Base-by-base conservation (phyloP, 2,888 invertebrate genomes). In the Allygus modestus region DNA sequence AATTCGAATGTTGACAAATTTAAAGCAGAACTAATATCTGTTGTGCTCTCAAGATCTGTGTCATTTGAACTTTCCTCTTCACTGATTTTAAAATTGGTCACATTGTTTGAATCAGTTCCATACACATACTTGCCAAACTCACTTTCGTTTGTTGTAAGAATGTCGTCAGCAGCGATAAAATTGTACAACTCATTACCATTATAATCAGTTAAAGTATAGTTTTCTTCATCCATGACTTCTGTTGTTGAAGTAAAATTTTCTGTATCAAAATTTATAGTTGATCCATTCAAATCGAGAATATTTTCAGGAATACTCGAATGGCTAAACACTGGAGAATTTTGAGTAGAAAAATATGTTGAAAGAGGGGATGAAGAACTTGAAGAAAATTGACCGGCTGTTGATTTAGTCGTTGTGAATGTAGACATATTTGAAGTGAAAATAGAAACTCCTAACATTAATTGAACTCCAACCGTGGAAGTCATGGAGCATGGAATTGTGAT, bases 401-500 rank as follows among this genome's bases (percentile, higher is more conserved):
- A 58, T 58, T 58, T 58, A 58, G 41, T 71, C 1, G 37, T 71
- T 17, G 37, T 12, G 20, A 58, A 58, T 4, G 58, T 58, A 58
- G 58, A 51, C 9, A 51, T 12, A 17, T 51, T 51, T 51, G 51
- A 58, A 23, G 58, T 58, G 9, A 58, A 23, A 23, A 58, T 20
- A n/a, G 23, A 23, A 9, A n/a, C 0, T 17, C 20, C 20, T 7
- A 51, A 5, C 23, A 58, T 58, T 23, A 58, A 20, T 58, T 20
- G 58, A 58, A 58, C 58, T 12, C 75, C 77, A 23, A 51, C 65
- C 0, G 83, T 81, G 15, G 84, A 37, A 20, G 77, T 23, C 58
- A 23, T 12, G 7, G 61, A 61, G 69, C 81, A 28, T 5, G 82
- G 31, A 65, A 83, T 82, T 37, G 41, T 54, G 41, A 84, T 61